Base-by-base conservation (phyloP, 2,797 vertebrate genomes). In the Tragopan temminckii region DNA sequence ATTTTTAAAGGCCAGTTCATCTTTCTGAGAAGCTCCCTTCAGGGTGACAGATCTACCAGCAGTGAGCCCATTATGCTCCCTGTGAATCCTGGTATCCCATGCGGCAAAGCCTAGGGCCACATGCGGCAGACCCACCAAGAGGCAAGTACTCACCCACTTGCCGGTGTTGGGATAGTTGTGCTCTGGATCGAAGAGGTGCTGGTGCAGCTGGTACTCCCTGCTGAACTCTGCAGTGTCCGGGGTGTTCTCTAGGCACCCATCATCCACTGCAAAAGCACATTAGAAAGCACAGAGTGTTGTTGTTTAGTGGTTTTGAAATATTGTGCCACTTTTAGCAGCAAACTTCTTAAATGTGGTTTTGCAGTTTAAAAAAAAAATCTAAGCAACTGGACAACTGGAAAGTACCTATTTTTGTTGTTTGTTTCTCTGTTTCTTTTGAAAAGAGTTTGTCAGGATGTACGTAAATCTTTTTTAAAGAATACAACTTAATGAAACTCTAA, bases 201-300 rank as follows among this genome's bases (percentile, higher is more conserved):
- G 99, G 92, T 99, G 99, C 93, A 99, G 98, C 83, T 99, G 99
- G 95, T 99, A 99, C 95, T 99, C 99, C 95, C 98, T 98, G 97
- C 99, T 99, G 98, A 99, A 99, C 96, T 99, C 98, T 1, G 99
- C 99, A 9, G 99, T 99, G 97, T 99, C 99, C 1, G 99, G 99
- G 42, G 98, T 98, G 25, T 99, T 98, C 97, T 99, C 99, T 95
- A 99, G 97, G 96, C 99, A 99, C 38, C 99, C 99, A 53, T 99
- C 99, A 84, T 97, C 98, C 91, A 95, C 99, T 99, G 95, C 63
- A 97, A 96, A 97, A 80, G 45, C 14, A 55, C 19, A 38, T 85
- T 40, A 63, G 42, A 88, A 88, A 95, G 55, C 40, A 75, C 12
- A 4, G 61, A 80, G 71, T 23, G n/a, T 43, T 43, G 42, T 43